Evolutionary conservation across 2,113 vertebrate species (phyloP).

Genomic region (Hemiscyllium ocellatum): DNA sequence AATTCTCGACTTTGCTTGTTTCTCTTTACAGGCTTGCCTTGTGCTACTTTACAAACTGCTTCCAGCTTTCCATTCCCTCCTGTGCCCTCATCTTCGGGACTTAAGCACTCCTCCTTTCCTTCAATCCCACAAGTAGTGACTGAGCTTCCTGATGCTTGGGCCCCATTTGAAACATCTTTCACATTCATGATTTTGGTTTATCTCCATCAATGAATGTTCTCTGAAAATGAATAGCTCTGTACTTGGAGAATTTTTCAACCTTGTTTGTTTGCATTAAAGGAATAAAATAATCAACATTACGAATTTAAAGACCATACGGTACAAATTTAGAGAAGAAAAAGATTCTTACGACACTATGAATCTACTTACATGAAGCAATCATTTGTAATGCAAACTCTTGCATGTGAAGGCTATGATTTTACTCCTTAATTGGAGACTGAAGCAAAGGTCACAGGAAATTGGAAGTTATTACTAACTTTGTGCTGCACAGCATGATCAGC

Average conservation of each 20-base stretch:
- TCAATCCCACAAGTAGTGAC: background rate
- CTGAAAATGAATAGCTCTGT: background rate
- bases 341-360: background rate
- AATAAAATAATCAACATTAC: background rate
- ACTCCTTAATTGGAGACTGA: background rate
- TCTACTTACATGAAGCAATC: background rate
- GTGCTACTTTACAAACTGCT: background rate
- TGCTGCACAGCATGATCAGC: background rate
- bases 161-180: background rate
- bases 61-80: background rate
- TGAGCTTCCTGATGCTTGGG: background rate
- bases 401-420: background rate
- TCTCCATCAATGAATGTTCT: background rate
- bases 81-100: background rate
- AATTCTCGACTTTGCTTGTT: background rate
- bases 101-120: background rate
- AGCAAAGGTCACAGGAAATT: background rate
- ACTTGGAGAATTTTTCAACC: background rate
- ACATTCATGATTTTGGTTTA: background rate
- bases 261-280: background rate
- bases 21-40: background rate
- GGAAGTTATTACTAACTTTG: background rate
- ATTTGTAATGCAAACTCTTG: conserved; percentile 23
- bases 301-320: background rate
- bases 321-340: background rate